phyloP scores from a whole-genome alignment of 2,888 invertebrate species.

The Pachliopta kotzebuea region DNA sequence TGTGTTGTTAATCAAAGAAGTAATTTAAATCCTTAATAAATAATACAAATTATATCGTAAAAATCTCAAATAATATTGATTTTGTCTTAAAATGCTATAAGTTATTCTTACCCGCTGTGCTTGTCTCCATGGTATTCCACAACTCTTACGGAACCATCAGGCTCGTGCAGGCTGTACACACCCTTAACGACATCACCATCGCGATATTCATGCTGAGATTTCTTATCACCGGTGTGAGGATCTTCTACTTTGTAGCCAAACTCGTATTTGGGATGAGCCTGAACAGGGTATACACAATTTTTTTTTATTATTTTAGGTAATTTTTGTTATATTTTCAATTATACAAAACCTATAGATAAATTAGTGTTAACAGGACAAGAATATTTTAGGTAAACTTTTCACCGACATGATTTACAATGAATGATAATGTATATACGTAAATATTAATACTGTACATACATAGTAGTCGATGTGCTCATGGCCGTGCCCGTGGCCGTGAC shows the following conservation, averaged over 20 bases:
- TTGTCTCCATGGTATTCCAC: slow-evolving; percentile 77
- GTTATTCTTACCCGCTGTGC: slow-evolving; percentile 57
- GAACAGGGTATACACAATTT: slow-evolving; percentile 11
- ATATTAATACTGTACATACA: slow-evolving; percentile 33
- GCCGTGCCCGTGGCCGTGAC: slow-evolving; percentile 42
- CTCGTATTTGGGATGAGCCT: slow-evolving; percentile 60
- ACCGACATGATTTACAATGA: not conserved
- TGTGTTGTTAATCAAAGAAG: too few relatives aligned
- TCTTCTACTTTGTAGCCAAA: slow-evolving; percentile 64
- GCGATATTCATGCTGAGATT: slow-evolving; percentile 67
- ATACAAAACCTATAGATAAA: not conserved
- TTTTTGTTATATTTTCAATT: too few relatives aligned
- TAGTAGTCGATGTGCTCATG: slow-evolving; percentile 38
- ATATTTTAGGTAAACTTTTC: not conserved
- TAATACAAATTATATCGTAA: too few relatives aligned
- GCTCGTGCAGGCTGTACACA: slow-evolving; percentile 67
- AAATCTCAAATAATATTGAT: too few relatives aligned
- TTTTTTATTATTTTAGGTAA: not conserved
- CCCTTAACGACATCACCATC: slow-evolving; percentile 69
- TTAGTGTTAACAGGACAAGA: not conserved
- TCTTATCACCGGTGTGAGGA: slow-evolving; percentile 74
- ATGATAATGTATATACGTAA: not conserved
- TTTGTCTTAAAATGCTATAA: not conserved
- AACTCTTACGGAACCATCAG: slow-evolving; percentile 75
- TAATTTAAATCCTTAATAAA: too few relatives aligned